Percentiles rank a stretch among this genome's conserved stretches.
Conservation (phyloP, 2,888 invertebrate species). For the Arrhopalites spinosus region DNA sequence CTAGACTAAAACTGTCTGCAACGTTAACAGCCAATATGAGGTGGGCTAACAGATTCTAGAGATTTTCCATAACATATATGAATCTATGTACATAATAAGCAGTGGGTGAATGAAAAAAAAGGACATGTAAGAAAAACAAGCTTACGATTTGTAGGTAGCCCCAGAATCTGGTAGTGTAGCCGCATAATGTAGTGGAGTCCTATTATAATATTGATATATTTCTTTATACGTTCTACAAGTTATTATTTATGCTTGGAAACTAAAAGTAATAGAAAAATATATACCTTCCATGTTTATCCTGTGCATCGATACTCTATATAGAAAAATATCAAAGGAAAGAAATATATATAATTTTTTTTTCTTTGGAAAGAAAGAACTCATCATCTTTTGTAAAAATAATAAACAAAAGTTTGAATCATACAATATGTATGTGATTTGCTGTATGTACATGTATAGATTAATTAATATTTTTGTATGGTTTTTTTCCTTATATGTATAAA, state of each 20-base stretch:
- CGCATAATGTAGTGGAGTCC: conserved; percentile 88
- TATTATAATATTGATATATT: too few relatives aligned
- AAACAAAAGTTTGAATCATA: neutral
- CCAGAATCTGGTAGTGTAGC: conserved; percentile 83
- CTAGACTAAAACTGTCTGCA: too few relatives aligned
- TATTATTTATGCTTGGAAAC: too few relatives aligned
- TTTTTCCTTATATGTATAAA: neutral
- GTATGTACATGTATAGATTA: too few relatives aligned
- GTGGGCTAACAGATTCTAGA: too few relatives aligned
- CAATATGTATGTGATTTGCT: neutral
- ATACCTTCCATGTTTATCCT: conserved; percentile 77
- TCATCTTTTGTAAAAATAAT: neutral
- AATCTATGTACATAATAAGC: too few relatives aligned
- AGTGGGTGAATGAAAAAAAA: too few relatives aligned
- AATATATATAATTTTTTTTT: neutral
- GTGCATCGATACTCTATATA: conserved; percentile 53
- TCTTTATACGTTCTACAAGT: too few relatives aligned
- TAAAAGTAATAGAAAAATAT: too few relatives aligned
- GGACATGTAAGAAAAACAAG: neutral
- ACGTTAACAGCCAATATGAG: too few relatives aligned
- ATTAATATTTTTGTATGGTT: neutral
- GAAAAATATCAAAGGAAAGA: neutral
- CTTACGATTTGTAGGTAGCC: conserved; percentile 73
- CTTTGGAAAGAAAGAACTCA: neutral
- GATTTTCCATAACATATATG: too few relatives aligned